Percentiles rank a stretch among this genome's conserved stretches.
phyloP scores from a whole-genome alignment of 2,888 invertebrate genomes.

The Helleia helle region DNA sequence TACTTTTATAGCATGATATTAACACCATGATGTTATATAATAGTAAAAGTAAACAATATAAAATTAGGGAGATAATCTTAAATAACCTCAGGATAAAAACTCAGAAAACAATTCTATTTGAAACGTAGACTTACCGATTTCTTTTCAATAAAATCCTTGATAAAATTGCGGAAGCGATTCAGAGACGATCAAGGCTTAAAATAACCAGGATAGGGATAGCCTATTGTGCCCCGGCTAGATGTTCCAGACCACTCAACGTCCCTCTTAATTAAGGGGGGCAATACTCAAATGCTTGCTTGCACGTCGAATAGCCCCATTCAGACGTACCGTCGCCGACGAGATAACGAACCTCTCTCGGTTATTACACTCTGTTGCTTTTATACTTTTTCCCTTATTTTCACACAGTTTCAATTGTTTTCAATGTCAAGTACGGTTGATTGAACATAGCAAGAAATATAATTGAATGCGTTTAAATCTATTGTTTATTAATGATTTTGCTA shows the following conservation, averaged over 20 bases:
- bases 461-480: too few species aligned
- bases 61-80: too few species aligned
- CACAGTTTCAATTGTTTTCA: slow-evolving; percentile 18
- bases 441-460: too few species aligned
- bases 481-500: too few species aligned
- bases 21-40: too few species aligned
- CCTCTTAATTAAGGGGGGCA: slow-evolving; percentile 65
- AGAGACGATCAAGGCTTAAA: slow-evolving; percentile 46
- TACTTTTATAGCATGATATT: too few species aligned
- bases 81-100: too few species aligned
- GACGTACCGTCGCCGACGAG: slow-evolving; percentile 50
- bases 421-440: slow-evolving; percentile 22
- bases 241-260: slow-evolving; percentile 57
- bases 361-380: slow-evolving; percentile 46
- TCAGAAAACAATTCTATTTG: too few species aligned
- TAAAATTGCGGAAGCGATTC: slow-evolving; percentile 28
- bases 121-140: slow-evolving; percentile 25
- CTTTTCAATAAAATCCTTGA: slow-evolving; percentile 9
- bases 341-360: slow-evolving; percentile 62
- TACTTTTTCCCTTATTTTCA: slow-evolving; percentile 19
- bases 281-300: slow-evolving; percentile 48
- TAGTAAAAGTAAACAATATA: too few species aligned
- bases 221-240: slow-evolving; percentile 37
- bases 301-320: slow-evolving; percentile 45
- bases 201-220: slow-evolving; percentile 35